A percentile compares a stretch with the other conserved stretches of the same genome.
These are phyloP conservation scores for Temnothorax curvispinosus DNA, from an alignment of 1,140 invertebrate genomes.

Conservation along the genomic window DNA sequence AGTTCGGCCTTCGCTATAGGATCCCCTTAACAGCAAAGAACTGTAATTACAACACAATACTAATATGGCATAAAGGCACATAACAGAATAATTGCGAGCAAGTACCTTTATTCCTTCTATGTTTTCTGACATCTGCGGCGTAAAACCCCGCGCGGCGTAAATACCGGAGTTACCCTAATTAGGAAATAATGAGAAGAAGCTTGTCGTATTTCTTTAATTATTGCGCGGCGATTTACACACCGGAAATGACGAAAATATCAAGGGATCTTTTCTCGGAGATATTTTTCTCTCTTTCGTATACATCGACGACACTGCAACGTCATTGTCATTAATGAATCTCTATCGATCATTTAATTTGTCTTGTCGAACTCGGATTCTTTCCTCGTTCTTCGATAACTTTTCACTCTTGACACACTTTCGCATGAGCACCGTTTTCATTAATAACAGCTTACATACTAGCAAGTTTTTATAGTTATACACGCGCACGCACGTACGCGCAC, in stretches of 20 bases:
- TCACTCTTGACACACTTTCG: conserved; percentile 13
- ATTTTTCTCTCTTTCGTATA: conserved; percentile 10
- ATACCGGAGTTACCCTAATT: background rate
- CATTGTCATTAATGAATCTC: conserved; percentile 1
- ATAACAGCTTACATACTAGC: background rate
- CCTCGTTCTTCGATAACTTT: background rate
- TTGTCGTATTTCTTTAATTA: conserved; percentile 54
- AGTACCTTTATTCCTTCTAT: too few species aligned
- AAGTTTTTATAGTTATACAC: background rate
- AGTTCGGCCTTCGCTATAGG: too few species aligned
- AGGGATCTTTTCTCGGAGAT: too few species aligned
- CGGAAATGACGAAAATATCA: conserved; percentile 14
- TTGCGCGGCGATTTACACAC: conserved; percentile 42
- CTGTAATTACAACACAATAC: too few species aligned
- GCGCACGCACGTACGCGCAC: background rate
- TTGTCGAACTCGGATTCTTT: background rate
- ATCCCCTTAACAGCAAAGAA: too few species aligned
- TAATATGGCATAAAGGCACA: too few species aligned
- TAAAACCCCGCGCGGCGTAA: too few species aligned
- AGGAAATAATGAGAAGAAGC: conserved; percentile 8
- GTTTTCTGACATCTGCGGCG: too few species aligned
- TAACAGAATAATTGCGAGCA: too few species aligned
- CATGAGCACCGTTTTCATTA: conserved; percentile 21
- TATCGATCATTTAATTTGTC: conserved; percentile 1
- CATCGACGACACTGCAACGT: background rate